Percentiles rank a stretch among this genome's conserved stretches.
Evolutionary conservation across 2,113 vertebrate genomes (phyloP).

Genomic region (Bujurquina vittata): DNA sequence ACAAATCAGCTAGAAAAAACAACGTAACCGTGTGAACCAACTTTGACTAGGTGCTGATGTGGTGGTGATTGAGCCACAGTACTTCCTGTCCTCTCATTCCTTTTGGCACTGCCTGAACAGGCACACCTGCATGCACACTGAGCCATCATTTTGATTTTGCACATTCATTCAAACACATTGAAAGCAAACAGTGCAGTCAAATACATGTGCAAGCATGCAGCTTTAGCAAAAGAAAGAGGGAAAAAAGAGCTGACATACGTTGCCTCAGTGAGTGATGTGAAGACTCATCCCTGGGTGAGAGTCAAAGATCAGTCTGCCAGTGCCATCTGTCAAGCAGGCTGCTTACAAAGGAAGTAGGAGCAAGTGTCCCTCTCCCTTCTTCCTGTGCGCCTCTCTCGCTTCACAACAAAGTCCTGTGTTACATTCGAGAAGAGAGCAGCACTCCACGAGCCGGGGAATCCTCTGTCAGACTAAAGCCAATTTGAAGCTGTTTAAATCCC

Average conservation of each 20-base stretch:
- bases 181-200: slow-evolving; percentile 48
- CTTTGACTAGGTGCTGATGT: slow-evolving; percentile 54
- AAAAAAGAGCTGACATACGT: slow-evolving; percentile 48
- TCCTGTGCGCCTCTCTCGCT: slow-evolving; percentile 37
- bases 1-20: not conserved
- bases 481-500: slow-evolving; percentile 54
- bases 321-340: slow-evolving; percentile 72
- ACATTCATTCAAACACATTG: slow-evolving; percentile 51
- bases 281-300: slow-evolving; percentile 42
- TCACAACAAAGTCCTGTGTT: slow-evolving; percentile 59
- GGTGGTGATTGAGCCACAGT: slow-evolving; percentile 53
- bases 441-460: slow-evolving; percentile 47
- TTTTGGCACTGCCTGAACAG: slow-evolving; percentile 22
- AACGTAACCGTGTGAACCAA: not conserved
- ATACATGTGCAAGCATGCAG: slow-evolving; percentile 32
- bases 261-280: slow-evolving; percentile 67
- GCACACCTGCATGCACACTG: slow-evolving; percentile 41
- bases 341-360: slow-evolving; percentile 54
- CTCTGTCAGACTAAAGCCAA: slow-evolving; percentile 46
- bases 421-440: slow-evolving; percentile 13
- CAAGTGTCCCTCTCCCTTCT: slow-evolving; percentile 42
- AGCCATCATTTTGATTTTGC: slow-evolving; percentile 18
- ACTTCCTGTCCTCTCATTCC: slow-evolving; percentile 23
- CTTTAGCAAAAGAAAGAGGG: not conserved
- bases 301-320: slow-evolving; percentile 73